These are phyloP conservation scores for Physocephala rufipes DNA, from an alignment of 2,888 invertebrate genomes.

Conservation along the genomic window DNA sequence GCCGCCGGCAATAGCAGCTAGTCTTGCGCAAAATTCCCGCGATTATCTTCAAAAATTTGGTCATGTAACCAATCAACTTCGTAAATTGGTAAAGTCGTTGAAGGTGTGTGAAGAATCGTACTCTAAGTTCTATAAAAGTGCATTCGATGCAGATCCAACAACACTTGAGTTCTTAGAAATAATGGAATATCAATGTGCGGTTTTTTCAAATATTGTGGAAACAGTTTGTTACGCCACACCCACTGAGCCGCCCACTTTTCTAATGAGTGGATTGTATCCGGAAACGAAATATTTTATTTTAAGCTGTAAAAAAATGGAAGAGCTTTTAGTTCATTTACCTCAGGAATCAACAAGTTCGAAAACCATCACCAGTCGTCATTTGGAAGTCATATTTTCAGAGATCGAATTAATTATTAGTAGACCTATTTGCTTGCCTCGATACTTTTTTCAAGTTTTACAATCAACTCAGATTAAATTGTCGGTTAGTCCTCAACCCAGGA, in stretches of 20 bases:
- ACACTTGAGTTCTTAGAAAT: conserved; percentile 79
- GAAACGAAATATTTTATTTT: conserved; percentile 62
- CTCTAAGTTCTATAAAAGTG: conserved; percentile 80
- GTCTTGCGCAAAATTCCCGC: conserved; percentile 79
- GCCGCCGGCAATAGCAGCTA: conserved; percentile 89
- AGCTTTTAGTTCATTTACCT: conserved; percentile 59
- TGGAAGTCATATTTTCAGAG: conserved; percentile 71
- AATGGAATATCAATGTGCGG: conserved; percentile 61
- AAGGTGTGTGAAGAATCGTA: conserved; percentile 78
- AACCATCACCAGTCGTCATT: conserved; percentile 66
- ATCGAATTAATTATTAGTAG: conserved; percentile 72
- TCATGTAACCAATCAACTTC: conserved; percentile 79
- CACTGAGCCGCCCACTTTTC: conserved; percentile 61
- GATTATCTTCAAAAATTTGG: conserved; percentile 83
- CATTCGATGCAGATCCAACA: conserved; percentile 85
- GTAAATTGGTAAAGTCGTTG: conserved; percentile 78
- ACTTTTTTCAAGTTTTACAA: conserved; percentile 85
- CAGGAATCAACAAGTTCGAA: conserved; percentile 60
- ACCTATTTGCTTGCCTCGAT: conserved; percentile 76
- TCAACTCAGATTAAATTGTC: conserved; percentile 83
- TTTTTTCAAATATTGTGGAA: conserved; percentile 64
- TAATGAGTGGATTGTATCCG: conserved; percentile 61
- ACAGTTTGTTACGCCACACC: conserved; percentile 64
- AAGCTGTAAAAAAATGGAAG: conserved; percentile 62
- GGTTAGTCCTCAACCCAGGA: conserved; percentile 81